Base-by-base conservation (phyloP, 2,888 invertebrate species). In the Patella caerulea region DNA sequence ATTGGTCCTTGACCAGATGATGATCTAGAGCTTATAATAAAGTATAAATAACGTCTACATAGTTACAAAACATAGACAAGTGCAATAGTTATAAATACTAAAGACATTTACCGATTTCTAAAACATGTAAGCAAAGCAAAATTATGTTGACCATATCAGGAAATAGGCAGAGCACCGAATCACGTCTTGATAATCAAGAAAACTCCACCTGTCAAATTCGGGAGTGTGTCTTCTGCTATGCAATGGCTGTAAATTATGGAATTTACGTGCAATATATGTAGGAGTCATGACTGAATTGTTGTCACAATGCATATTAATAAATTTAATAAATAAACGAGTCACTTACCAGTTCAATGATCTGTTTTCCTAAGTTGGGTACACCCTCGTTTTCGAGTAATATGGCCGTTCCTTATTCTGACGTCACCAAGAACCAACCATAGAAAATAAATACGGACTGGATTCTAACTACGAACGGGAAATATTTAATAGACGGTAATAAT, bases 371-470 rank as follows among this genome's bases (percentile, higher is more conserved):
- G 65, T 65, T 65, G 19, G 73, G 73, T 54, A 73, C 73, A 73
- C 73, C 73, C 73, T 73, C 73, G 55, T 73, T 73, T 54, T 73
- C 52, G 52, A 34, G 45, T 24, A 73, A 73, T 9, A 73, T 73
- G 73, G 73, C 73, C 24, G 73, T 54, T 17, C 52, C 45, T 45
- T 45, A 45, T 45, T 45, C 45, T 73, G 73, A 73, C 73, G 73
- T 73, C 73, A 73, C 24, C 14, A 65, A 24, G 24, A 65, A 65
- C 45, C 45, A 7, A 45, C 45, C 7, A 45, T 45, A 7, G 9
- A 45, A 45, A 45, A 45, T 45, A 45, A 45, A 45, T 45, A 45
- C 45, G 45, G 45, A 45, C 45, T 45, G 9, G 45, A 45, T 45
- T 45, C 7, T 45, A 45, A 45, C 45, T 45, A 45, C 45, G 45